Conservation (phyloP, 2,888 invertebrate genomes). For the Cephalotes varians region DNA sequence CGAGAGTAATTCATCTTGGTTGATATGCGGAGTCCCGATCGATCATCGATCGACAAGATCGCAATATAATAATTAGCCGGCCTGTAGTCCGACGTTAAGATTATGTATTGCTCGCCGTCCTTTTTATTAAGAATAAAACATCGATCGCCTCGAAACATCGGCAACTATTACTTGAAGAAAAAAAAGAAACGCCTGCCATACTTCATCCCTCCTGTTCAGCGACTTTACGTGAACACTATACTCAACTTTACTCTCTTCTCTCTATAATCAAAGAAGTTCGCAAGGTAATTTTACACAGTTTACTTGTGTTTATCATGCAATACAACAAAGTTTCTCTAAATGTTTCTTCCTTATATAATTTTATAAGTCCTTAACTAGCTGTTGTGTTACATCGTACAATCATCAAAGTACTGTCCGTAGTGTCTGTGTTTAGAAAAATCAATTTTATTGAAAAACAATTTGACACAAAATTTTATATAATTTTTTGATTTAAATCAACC, state of each 20-base stretch:
- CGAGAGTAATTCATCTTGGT: slow-evolving; percentile 35
- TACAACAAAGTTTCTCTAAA: slow-evolving; percentile 21
- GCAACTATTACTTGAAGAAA: slow-evolving; percentile 39
- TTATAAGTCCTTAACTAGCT: background rate
- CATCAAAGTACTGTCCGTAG: background rate
- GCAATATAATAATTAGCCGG: slow-evolving; percentile 35
- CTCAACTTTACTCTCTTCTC: slow-evolving; percentile 7
- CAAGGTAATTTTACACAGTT: slow-evolving; percentile 25
- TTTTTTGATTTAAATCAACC: background rate
- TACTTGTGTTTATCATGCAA: slow-evolving; percentile 29
- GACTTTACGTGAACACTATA: slow-evolving; percentile 3
- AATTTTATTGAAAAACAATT: background rate
- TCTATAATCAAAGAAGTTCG: slow-evolving; percentile 11
- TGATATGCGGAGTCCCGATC: slow-evolving; percentile 52
- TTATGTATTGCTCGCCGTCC: slow-evolving; percentile 44
- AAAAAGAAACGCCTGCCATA: slow-evolving; percentile 49
- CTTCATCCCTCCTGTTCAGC: slow-evolving; percentile 32
- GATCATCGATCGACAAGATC: slow-evolving; percentile 46
- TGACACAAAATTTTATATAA: background rate
- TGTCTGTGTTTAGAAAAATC: background rate
- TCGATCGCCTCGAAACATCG: slow-evolving; percentile 42
- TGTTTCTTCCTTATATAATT: slow-evolving; percentile 13
- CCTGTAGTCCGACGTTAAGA: slow-evolving; percentile 38
- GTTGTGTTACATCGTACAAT: background rate
- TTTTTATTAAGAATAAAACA: slow-evolving; percentile 48